phyloP scores from a whole-genome alignment of 2,797 vertebrate genomes.

The Linurgus olivaceus region DNA sequence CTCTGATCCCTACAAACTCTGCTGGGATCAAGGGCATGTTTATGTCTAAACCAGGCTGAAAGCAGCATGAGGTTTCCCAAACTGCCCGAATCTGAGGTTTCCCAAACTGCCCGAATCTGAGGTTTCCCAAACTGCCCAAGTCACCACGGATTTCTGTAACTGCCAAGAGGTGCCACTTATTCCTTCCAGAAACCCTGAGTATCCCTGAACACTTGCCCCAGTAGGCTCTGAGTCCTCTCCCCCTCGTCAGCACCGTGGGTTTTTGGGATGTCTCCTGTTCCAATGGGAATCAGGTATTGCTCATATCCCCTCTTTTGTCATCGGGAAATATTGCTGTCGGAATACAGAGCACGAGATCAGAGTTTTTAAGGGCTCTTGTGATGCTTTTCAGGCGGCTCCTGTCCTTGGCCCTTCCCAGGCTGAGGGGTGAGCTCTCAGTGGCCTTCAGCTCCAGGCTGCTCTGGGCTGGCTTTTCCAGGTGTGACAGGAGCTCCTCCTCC shows the following conservation, averaged over 20 bases:
- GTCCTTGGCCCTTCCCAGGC: background rate
- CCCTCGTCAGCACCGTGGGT: rapidly evolving
- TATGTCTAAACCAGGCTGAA: background rate
- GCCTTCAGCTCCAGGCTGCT: background rate
- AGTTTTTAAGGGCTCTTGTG: background rate
- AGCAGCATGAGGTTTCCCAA: rapidly evolving
- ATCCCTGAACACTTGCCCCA: background rate
- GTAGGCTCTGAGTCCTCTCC: background rate
- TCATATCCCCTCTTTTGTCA: background rate
- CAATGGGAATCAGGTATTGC: background rate
- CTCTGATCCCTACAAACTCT: background rate
- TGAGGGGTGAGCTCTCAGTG: background rate
- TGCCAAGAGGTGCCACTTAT: rapidly evolving
- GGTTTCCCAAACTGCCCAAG: background rate
- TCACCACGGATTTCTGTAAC: background rate
- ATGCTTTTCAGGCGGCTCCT: rapidly evolving
- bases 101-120: background rate
- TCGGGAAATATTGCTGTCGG: rapidly evolving
- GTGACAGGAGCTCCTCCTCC: background rate
- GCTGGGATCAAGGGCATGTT: background rate
- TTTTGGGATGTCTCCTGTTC: background rate
- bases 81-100: background rate
- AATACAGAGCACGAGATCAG: rapidly evolving
- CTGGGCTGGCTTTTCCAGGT: background rate
- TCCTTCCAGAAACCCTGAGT: background rate